Evolutionary conservation across 2,888 invertebrate species (phyloP).

Genomic region (Tortricodes alternella): DNA sequence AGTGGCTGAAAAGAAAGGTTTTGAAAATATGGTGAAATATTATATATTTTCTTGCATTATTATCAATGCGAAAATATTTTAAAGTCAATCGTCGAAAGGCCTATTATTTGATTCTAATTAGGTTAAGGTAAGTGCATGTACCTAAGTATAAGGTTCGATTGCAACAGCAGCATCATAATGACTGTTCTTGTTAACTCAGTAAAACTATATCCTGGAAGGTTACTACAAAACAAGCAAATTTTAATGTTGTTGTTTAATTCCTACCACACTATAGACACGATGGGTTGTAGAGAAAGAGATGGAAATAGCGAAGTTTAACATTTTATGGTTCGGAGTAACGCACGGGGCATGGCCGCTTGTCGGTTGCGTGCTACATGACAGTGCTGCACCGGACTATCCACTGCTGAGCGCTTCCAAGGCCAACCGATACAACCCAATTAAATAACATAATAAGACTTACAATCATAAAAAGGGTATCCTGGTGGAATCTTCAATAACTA

Average conservation of each 20-base stretch:
- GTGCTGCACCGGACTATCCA: slow-evolving; percentile 30
- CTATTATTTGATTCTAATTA: too few species aligned
- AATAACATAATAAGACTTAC: slow-evolving; percentile 12
- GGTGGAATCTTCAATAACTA: slow-evolving; percentile 12
- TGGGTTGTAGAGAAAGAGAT: not conserved
- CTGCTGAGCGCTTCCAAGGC: not conserved
- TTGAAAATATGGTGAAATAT: too few species aligned
- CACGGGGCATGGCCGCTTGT: slow-evolving; percentile 48
- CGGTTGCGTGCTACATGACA: slow-evolving; percentile 52
- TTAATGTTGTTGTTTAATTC: too few species aligned
- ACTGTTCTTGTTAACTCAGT: slow-evolving; percentile 53
- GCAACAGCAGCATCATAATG: slow-evolving; percentile 40
- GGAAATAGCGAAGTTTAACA: not conserved
- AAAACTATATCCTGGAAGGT: slow-evolving; percentile 57
- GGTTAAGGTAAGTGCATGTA: not conserved
- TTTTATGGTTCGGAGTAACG: not conserved
- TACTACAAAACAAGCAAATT: too few species aligned
- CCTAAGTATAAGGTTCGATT: not conserved
- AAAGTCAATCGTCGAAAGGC: too few species aligned
- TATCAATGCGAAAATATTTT: too few species aligned
- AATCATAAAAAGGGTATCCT: slow-evolving; percentile 14
- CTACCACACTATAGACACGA: too few species aligned
- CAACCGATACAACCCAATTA: slow-evolving; percentile 1
- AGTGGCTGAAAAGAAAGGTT: too few species aligned
- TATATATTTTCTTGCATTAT: too few species aligned